A percentile compares a stretch with the other conserved stretches of the same genome.
phyloP scores from a whole-genome alignment of 2,888 invertebrate species.

The Diarsia rubi region DNA sequence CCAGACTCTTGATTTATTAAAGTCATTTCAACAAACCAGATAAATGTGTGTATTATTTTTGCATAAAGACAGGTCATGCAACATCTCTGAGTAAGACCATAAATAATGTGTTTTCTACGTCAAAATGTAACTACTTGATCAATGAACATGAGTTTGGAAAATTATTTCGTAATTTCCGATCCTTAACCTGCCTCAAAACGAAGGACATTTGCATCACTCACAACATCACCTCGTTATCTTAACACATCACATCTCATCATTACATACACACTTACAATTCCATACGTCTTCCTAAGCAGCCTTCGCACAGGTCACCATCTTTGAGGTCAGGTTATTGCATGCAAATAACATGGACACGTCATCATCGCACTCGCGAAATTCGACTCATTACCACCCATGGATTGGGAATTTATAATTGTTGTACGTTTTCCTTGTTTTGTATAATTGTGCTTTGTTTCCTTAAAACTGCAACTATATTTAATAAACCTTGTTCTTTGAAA shows the following conservation, averaged over 20 bases:
- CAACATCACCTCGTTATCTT: slow-evolving; percentile 2
- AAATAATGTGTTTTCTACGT: background rate
- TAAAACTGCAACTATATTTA: background rate
- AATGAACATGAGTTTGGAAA: background rate
- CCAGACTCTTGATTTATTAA: too few relatives aligned
- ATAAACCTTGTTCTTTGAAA: background rate
- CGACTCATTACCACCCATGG: slow-evolving; percentile 30
- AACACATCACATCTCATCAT: slow-evolving; percentile 5
- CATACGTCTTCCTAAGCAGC: slow-evolving; percentile 5
- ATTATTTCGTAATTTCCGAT: background rate
- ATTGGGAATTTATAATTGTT: slow-evolving; percentile 43
- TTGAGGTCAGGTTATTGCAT: slow-evolving; percentile 38
- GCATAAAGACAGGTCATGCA: background rate
- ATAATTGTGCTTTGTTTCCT: slow-evolving; percentile 23
- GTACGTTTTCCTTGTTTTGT: slow-evolving; percentile 52
- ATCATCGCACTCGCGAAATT: slow-evolving; percentile 43
- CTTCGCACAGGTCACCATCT: slow-evolving; percentile 39
- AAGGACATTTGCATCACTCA: background rate
- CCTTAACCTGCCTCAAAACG: background rate
- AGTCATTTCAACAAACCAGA: too few relatives aligned
- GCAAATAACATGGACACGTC: slow-evolving; percentile 8
- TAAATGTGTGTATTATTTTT: too few relatives aligned
- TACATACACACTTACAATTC: slow-evolving; percentile 41
- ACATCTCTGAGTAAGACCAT: too few relatives aligned
- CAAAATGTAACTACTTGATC: background rate